A percentile compares a stretch with the other conserved stretches of the same genome.
Evolutionary conservation across 1,140 invertebrate species (phyloP).

Genomic region (Cepaea nemoralis): DNA sequence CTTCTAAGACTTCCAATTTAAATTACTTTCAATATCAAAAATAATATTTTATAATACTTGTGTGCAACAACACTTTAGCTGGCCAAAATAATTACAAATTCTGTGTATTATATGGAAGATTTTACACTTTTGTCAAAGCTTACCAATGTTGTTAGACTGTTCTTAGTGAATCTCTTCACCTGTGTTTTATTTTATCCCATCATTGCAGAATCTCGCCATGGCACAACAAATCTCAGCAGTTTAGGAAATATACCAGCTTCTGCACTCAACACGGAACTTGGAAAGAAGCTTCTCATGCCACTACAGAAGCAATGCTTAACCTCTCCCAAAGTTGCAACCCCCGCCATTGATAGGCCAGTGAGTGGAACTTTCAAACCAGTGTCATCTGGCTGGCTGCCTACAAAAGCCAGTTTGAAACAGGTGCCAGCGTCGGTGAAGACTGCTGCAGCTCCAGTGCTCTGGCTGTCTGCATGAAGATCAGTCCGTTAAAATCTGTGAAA

Average conservation of each 20-base stretch:
- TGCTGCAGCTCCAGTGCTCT: conserved; percentile 8
- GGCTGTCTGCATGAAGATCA: conserved; percentile 41
- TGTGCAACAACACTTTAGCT: no score
- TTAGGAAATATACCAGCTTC: conserved; percentile 27
- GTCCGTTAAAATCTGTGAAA: conserved; percentile 27
- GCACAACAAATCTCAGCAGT: conserved; percentile 35
- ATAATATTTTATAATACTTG: no score
- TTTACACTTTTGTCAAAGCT: no score
- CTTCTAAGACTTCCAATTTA: no score
- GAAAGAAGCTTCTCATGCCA: conserved; percentile 42
- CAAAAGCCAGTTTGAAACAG: conserved; percentile 65
- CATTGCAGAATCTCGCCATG: conserved; percentile 42
- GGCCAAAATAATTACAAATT: no score
- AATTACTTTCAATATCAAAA: no score
- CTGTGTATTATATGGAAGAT: no score
- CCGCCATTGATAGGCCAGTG: background rate
- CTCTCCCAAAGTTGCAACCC: no score
- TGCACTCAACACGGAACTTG: conserved; percentile 41
- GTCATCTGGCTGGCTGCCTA: no score
- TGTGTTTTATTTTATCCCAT: no score
- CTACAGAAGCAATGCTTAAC: conserved; percentile 5
- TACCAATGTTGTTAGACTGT: no score
- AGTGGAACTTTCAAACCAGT: conserved; percentile 29
- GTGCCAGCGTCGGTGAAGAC: conserved; percentile 43
- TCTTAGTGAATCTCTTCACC: no score